Evolutionary conservation across 2,113 vertebrate species (phyloP).

Genomic region (Orcinus orca): DNA sequence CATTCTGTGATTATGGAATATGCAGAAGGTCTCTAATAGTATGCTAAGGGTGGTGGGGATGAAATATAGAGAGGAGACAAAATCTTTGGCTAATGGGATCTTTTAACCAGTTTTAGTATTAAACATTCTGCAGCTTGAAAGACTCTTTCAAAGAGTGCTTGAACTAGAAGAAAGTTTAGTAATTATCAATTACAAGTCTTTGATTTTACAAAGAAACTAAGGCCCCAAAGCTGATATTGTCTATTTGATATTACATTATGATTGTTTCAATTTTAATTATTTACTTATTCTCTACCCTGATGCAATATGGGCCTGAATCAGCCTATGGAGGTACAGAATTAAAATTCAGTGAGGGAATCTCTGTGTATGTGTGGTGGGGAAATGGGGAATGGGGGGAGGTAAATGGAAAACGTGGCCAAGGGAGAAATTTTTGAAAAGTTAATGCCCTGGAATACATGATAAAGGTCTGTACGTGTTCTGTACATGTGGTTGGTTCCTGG

Average conservation of each 20-base stretch:
- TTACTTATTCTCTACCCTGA: neutral
- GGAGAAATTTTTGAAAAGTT: neutral
- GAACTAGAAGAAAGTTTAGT: neutral
- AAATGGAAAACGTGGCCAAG: too few relatives aligned
- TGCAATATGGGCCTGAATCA: neutral
- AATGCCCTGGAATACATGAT: neutral
- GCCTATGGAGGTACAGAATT: neutral
- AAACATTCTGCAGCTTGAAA: neutral
- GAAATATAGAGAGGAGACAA: neutral
- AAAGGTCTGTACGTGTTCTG: neutral
- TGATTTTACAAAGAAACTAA: neutral
- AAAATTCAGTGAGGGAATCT: neutral
- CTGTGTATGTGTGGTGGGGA: neutral
- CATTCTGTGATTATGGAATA: neutral
- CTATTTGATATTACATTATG: neutral
- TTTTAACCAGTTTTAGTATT: neutral
- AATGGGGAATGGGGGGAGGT: rapidly evolving
- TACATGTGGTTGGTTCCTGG: neutral
- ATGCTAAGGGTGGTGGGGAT: neutral
- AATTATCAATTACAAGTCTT: neutral
- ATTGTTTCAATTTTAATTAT: neutral
- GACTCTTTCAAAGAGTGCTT: neutral
- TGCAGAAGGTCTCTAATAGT: neutral
- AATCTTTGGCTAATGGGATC: neutral
- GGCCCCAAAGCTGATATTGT: neutral